Conservation (phyloP, 1,140 invertebrate species). For the Adelges cooleyi region DNA sequence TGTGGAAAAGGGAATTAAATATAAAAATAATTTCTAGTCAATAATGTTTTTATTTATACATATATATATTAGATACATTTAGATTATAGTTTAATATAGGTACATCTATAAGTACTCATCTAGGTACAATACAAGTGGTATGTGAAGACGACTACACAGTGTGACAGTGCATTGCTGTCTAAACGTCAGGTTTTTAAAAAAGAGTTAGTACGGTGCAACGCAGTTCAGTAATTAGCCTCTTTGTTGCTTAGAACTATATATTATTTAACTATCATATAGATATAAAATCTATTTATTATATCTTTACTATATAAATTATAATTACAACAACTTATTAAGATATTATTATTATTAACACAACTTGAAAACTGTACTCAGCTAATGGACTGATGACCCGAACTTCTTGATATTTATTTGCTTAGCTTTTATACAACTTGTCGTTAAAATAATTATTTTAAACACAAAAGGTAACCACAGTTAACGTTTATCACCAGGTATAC, state of each 20-base stretch:
- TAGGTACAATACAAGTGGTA: neutral
- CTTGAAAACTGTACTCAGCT: constrained; percentile 8
- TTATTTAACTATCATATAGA: too few species aligned
- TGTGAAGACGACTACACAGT: neutral
- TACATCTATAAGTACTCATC: too few species aligned
- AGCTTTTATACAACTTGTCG: constrained; percentile 14
- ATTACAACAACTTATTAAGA: too few species aligned
- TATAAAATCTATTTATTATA: too few species aligned
- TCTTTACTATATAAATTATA: too few species aligned
- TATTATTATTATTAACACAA: constrained; percentile 16
- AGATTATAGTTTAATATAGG: too few species aligned
- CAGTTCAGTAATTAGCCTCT: too few species aligned
- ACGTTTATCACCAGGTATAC: constrained; percentile 23
- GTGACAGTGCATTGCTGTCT: neutral
- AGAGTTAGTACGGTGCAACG: neutral
- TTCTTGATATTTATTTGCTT: constrained; percentile 24
- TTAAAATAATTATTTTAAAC: neutral
- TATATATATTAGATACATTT: neutral
- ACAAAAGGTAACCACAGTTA: constrained; percentile 10
- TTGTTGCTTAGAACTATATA: too few species aligned
- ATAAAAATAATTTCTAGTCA: neutral
- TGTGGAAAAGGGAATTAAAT: constrained; percentile 5
- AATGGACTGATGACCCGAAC: constrained; percentile 23
- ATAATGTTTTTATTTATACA: constrained; percentile 14
- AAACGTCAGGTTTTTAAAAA: neutral